Conservation (phyloP, 2,888 invertebrate species). For the Acheta domesticus region DNA sequence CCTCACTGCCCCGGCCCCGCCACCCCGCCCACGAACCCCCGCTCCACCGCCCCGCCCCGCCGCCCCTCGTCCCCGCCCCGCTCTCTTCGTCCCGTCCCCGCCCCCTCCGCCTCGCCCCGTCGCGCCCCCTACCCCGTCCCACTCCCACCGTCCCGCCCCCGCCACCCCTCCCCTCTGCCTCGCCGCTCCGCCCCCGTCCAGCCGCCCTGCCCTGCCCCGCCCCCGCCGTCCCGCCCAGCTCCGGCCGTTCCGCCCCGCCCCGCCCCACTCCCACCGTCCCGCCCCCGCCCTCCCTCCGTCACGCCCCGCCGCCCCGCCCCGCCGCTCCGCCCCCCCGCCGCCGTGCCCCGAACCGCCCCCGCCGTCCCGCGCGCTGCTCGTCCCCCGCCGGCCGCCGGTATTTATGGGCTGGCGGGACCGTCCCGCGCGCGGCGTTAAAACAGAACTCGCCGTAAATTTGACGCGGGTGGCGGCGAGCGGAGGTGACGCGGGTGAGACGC, state of each 20-base stretch:
- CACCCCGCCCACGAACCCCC: neutral
- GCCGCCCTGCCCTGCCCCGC: neutral
- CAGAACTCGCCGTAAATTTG: conserved; percentile 6
- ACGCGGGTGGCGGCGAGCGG: neutral
- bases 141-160: too few relatives aligned
- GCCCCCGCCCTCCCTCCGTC: neutral
- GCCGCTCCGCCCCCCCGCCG: neutral
- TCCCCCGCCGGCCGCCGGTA: neutral
- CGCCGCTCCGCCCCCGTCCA: neutral
- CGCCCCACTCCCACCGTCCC: too few relatives aligned
- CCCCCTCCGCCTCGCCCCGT: neutral
- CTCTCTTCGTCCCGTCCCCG: neutral
- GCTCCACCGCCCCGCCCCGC: neutral
- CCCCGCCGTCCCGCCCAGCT: too few relatives aligned
- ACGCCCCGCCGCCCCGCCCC: too few relatives aligned
- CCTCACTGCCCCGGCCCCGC: too few relatives aligned
- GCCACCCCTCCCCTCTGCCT: neutral
- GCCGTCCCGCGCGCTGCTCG: neutral
- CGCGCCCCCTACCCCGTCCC: neutral
- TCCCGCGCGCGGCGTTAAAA: neutral
- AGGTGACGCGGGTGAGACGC: too few relatives aligned
- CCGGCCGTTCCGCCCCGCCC: too few relatives aligned
- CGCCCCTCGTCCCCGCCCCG: neutral
- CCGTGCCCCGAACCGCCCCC: neutral
- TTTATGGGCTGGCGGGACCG: neutral